Percentiles rank a stretch among this genome's conserved stretches.
These are phyloP conservation scores for Tetragonula carbonaria DNA, from an alignment of 2,888 invertebrate species.

Conservation along the genomic window DNA sequence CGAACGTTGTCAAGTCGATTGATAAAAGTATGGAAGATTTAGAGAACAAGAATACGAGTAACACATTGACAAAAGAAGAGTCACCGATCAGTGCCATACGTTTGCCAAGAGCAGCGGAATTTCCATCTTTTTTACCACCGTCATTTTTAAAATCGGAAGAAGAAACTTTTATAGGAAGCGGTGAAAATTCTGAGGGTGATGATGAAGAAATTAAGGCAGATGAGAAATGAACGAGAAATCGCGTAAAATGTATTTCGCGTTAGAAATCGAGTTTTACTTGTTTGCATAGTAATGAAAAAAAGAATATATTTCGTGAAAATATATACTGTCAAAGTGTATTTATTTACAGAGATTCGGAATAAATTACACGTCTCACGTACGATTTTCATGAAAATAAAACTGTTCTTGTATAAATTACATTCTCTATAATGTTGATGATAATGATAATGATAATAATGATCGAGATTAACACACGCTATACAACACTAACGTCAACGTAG, in stretches of 20 bases:
- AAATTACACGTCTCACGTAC: constrained; percentile 25
- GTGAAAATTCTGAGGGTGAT: constrained; percentile 80
- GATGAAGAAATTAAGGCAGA: constrained; percentile 70
- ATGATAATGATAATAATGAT: constrained; percentile 8
- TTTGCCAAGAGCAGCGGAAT: constrained; percentile 43
- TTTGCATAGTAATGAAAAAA: neutral
- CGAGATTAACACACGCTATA: constrained; percentile 8
- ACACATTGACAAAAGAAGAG: constrained; percentile 10
- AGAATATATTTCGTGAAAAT: constrained; percentile 1
- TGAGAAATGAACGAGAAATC: constrained; percentile 37
- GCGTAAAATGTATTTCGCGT: neutral
- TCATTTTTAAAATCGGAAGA: constrained; percentile 73
- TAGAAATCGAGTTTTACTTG: neutral
- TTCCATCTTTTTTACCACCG: constrained; percentile 55
- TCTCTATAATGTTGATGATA: neutral
- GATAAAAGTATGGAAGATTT: neutral
- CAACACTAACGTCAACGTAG: constrained; percentile 24
- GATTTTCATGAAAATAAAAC: constrained; percentile 19
- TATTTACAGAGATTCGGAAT: constrained; percentile 43
- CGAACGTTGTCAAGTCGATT: neutral
- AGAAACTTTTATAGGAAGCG: constrained; percentile 80
- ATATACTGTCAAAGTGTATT: constrained; percentile 14
- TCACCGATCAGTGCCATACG: neutral
- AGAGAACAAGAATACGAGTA: neutral
- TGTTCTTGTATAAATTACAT: constrained; percentile 25